Evolutionary conservation across 1,140 invertebrate species (phyloP).

Genomic region (Holotrichia oblita): DNA sequence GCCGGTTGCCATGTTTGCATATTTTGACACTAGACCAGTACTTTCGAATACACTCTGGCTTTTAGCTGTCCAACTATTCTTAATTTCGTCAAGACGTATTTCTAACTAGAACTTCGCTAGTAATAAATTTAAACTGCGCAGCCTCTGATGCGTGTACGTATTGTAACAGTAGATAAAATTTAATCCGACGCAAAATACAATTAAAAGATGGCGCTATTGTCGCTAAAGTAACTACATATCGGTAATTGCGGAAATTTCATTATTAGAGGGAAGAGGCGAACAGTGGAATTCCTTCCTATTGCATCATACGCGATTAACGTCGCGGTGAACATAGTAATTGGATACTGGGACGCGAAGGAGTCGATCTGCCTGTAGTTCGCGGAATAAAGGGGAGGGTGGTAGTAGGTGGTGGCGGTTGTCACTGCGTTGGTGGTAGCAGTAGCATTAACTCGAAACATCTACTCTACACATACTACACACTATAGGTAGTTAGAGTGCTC

Average conservation of each 20-base stretch:
- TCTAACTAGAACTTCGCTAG: too few relatives aligned
- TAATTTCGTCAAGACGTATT: too few relatives aligned
- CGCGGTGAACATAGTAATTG: constrained; percentile 3
- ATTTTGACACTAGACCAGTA: too few relatives aligned
- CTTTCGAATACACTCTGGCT: too few relatives aligned
- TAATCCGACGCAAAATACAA: constrained; percentile 9
- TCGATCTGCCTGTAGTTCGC: neutral
- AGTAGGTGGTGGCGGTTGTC: neutral
- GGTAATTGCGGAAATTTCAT: constrained; percentile 20
- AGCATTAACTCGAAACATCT: neutral
- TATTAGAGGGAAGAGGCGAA: neutral
- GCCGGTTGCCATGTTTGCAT: too few relatives aligned
- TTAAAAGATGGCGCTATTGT: neutral
- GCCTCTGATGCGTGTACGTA: too few relatives aligned
- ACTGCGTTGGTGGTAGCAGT: neutral
- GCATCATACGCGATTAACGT: neutral
- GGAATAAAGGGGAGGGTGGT: too few relatives aligned
- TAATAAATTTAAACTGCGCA: too few relatives aligned
- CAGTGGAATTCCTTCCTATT: neutral
- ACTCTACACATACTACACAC: neutral
- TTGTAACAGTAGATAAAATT: neutral
- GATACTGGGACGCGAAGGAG: neutral
- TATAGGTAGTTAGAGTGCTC: neutral
- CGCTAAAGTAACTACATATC: neutral
- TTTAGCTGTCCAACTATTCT: too few relatives aligned